Evolutionary conservation across 2,888 invertebrate species (phyloP).

Genomic region (Acrobasis repandana): DNA sequence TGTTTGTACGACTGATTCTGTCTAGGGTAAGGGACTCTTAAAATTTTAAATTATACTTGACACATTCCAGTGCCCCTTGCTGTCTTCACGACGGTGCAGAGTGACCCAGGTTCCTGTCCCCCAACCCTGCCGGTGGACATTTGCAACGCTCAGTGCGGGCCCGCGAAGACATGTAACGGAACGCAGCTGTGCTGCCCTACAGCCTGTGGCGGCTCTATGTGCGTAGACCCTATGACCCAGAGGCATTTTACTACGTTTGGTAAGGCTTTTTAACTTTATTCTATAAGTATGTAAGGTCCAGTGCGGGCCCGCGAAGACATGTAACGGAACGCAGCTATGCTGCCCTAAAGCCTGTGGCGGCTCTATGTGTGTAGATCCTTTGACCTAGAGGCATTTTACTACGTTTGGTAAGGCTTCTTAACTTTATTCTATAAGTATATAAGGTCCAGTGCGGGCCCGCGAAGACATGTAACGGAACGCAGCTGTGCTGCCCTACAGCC

Average conservation of each 20-base stretch:
- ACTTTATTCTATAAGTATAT: constrained; percentile 53
- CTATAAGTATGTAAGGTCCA: constrained; percentile 67
- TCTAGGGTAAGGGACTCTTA: too few relatives aligned
- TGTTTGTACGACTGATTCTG: too few relatives aligned
- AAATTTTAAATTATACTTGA: too few relatives aligned
- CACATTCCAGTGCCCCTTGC: constrained; percentile 32
- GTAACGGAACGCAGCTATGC: constrained; percentile 63
- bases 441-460: constrained; percentile 65
- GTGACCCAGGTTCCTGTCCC: constrained; percentile 74
- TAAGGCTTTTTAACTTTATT: constrained; percentile 37
- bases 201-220: constrained; percentile 72
- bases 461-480: constrained; percentile 56
- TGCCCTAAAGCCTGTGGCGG: constrained; percentile 76
- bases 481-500: constrained; percentile 73
- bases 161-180: constrained; percentile 54
- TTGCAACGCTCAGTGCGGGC: constrained; percentile 70
- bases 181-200: constrained; percentile 75
- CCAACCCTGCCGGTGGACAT: constrained; percentile 77
- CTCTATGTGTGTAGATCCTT: constrained; percentile 71
- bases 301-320: constrained; percentile 65
- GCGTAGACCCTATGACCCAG: constrained; percentile 69
- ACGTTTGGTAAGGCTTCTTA: constrained; percentile 52
- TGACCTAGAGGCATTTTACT: constrained; percentile 62
- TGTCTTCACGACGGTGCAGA: constrained; percentile 31
- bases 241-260: constrained; percentile 62